Conservation (phyloP, 2,113 vertebrate species). For the Herpailurus yagouaroundi region DNA sequence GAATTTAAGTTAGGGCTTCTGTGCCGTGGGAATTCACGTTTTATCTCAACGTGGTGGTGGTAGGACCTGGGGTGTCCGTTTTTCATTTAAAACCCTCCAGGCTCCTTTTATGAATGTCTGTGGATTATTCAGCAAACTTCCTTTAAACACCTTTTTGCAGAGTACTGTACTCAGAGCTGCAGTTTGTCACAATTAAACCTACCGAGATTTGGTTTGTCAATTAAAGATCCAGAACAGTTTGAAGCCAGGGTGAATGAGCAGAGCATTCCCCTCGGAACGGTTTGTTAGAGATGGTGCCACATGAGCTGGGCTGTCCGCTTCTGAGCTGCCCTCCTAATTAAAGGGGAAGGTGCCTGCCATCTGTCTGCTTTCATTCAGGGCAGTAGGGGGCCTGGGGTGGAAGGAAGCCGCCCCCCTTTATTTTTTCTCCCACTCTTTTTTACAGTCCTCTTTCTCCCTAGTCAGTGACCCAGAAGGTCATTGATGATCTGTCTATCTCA, state of each 20-base stretch:
- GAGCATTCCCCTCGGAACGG: background rate
- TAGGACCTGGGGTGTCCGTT: background rate
- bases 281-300: conserved; percentile 60
- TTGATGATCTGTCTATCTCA: conserved; percentile 67
- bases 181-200: background rate
- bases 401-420: conserved; percentile 62
- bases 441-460: conserved; percentile 70
- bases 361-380: conserved; percentile 72
- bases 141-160: background rate
- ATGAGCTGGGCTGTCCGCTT: conserved; percentile 43
- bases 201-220: background rate
- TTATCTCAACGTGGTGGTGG: background rate
- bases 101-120: background rate
- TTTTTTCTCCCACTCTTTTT: conserved; percentile 53
- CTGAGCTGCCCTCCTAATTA: conserved; percentile 63
- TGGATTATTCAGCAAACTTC: background rate
- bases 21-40: background rate
- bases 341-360: conserved; percentile 68
- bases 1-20: background rate
- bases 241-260: conserved; percentile 19
- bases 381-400: conserved; percentile 59
- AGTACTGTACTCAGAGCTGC: background rate
- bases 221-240: conserved; percentile 37
- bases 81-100: background rate
- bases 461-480: conserved; percentile 80